Base-by-base conservation (phyloP, 2,888 invertebrate genomes). In the Zygothrica quintamaculata region DNA sequence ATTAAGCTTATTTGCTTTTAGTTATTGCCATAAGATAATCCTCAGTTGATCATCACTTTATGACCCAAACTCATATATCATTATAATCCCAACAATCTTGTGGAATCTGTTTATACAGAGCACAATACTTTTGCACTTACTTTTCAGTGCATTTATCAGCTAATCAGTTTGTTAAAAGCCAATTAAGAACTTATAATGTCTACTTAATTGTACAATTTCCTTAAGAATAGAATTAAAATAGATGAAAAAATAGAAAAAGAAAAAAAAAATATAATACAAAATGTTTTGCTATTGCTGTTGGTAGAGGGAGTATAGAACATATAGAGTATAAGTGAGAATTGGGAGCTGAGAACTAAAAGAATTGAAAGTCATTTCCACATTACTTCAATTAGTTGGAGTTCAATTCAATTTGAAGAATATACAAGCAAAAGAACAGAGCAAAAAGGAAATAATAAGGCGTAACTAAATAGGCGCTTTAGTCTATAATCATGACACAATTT, bases 401-500 rank as follows among this genome's bases (percentile, higher is more conserved):
- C 64, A 76, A 76, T 76, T 76, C 64, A 76, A 76, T 76, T 76
- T 61, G 46, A 60, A 55, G 69, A 42, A 70, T 50, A 60, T 34
- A n/a, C 29, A 37, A 40, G 39, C 39, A 46, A 11, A 42, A 52
- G 40, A 46, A 50, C n/a, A 3, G n/a, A 39, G 46, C 29, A 40
- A 61, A 67, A 76, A 73, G 77, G 79, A 75, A 84, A 85, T 85
- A 84, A 85, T 82, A 85, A 84, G 80, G 84, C 84, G 84, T 85
- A 77, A 82, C 84, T 85, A 85, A 85, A 86, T 79, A 86, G 79
- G 72, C 77, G 84, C 86, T 84, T 86, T 79, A 84, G 79, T 84
- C 84, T 86, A 77, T 85, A 85, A 85, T 86, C 86, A 85, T 86
- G 81, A 81, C 79, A 81, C 84, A 81, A 85, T 85, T 85, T 85